Conservation (phyloP, 1,140 invertebrate species). For the Armadillidium nasatum region DNA sequence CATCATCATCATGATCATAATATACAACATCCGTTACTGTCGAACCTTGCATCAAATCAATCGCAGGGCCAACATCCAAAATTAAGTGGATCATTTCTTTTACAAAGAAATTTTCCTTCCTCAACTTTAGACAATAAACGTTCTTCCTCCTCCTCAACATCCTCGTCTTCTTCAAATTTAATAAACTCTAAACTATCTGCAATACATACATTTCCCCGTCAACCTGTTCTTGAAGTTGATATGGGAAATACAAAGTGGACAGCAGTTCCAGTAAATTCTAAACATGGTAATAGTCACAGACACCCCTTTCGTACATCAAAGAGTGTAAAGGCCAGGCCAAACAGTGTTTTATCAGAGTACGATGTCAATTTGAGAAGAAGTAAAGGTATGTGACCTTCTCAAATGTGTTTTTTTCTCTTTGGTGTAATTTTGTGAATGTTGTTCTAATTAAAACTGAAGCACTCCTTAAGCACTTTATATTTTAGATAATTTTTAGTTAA, state of each 20-base stretch:
- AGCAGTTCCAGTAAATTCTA: background rate
- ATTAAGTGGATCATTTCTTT: conserved; percentile 16
- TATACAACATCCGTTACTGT: conserved; percentile 18
- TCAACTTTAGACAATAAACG: conserved; percentile 27
- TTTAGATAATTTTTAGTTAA: no score
- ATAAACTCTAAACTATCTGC: conserved; percentile 36
- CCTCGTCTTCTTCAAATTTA: conserved; percentile 28
- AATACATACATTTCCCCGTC: conserved; percentile 45
- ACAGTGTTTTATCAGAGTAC: background rate
- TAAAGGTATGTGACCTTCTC: background rate
- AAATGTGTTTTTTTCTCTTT: no score
- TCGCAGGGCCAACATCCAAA: conserved; percentile 29
- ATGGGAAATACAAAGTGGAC: background rate
- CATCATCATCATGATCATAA: conserved; percentile 21
- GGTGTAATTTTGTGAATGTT: no score
- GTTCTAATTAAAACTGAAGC: no score
- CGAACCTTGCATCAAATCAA: conserved; percentile 19
- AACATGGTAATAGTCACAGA: background rate
- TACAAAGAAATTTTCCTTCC: conserved; percentile 34
- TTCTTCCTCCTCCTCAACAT: conserved; percentile 22
- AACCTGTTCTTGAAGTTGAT: conserved; percentile 38
- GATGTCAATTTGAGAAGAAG: background rate
- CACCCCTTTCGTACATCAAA: background rate
- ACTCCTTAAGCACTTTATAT: no score
- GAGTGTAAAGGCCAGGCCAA: background rate